Base-by-base conservation (phyloP, 2,888 invertebrate genomes). In the Cryptocheilus praepositus region DNA sequence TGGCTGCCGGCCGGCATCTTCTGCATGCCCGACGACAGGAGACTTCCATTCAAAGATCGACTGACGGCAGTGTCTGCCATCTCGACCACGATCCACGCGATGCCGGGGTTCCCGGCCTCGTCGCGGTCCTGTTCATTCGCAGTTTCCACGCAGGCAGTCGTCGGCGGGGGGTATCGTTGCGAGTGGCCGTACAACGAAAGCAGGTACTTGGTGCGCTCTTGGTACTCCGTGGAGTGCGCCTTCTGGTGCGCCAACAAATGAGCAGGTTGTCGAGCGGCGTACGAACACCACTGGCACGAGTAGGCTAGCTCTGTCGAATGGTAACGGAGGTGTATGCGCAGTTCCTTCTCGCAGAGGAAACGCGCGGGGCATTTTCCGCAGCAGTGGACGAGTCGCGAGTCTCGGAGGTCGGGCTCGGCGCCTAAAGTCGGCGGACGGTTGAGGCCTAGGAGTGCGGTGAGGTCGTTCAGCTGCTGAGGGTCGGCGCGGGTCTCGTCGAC, bases 351-450 rank as follows among this genome's bases (percentile, higher is more conserved):
- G 76, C 93, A 93, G 70, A 95, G 92, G 89, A 93, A 97, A 84
- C 96, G 92, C 0, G 96, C 95, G 0, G 96, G 96, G 86, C 96
- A 97, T 78, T 94, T 93, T 68, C 92, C 91, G 86, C 96, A 97
- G 84, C 95, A 95, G 82, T 93, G 93, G 63, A 95, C 87, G 13
- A 87, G 74, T 25, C 86, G 80, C 5, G 82, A 54, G 16, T 87
- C 87, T 1, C 79, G 67, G 0, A 86, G 64, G 61, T 87, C 87
- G 0, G 87, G 87, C 7, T 87, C 87, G 0, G 79, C 57, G 0
- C 84, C 87, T 16, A 87, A 63, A 0, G 68, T 52, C 0, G 86
- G 86, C 0, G 80, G 68, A 52, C 79, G 74, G 1, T 82, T 44
- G 2, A 87, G 66, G 0, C 85, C 86, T 0, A 87, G 77, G 5